phyloP scores from a whole-genome alignment of 2,113 vertebrate genomes.

The Urocynchramus pylzowi region DNA sequence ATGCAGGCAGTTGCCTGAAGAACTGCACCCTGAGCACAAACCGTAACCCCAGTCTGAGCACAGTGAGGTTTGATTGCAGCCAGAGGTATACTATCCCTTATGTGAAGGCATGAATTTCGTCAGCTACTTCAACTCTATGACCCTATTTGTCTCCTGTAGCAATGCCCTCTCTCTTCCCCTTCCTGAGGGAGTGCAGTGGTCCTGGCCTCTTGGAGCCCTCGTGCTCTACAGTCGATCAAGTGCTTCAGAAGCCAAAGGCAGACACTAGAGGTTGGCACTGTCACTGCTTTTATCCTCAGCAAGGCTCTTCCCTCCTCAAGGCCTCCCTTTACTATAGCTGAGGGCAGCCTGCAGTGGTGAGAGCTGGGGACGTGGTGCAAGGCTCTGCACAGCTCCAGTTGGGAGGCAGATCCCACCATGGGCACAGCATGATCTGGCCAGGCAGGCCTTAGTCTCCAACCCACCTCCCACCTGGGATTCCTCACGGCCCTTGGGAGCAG shows the following conservation, averaged over 20 bases:
- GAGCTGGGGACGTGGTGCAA: not conserved
- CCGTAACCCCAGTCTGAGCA: conserved; percentile 71
- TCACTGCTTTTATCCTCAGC: not conserved
- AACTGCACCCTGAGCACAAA: conserved; percentile 67
- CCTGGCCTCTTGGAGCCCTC: not conserved
- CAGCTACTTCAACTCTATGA: conserved; percentile 19
- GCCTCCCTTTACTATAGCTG: not conserved
- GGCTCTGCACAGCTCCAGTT: conserved; percentile 15
- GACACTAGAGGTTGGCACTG: not conserved
- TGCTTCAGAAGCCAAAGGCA: conserved; percentile 34
- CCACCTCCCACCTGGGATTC: conserved; percentile 49
- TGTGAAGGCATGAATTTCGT: conserved; percentile 75
- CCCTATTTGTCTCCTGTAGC: not conserved
- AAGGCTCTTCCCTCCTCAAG: not conserved
- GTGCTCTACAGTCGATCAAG: not conserved
- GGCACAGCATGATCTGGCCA: conserved; percentile 41
- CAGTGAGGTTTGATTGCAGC: conserved; percentile 72
- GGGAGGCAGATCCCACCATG: conserved; percentile 53
- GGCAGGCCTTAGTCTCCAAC: conserved; percentile 62
- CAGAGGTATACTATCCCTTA: conserved; percentile 82
- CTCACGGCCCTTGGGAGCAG: conserved; percentile 33
- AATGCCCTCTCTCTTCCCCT: not conserved
- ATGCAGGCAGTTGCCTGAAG: conserved; percentile 65
- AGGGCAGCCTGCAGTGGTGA: conserved; percentile 20
- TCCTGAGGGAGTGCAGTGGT: not conserved